Conservation (phyloP, 2,797 vertebrate genomes). For the Steatocranus sp. region DNA sequence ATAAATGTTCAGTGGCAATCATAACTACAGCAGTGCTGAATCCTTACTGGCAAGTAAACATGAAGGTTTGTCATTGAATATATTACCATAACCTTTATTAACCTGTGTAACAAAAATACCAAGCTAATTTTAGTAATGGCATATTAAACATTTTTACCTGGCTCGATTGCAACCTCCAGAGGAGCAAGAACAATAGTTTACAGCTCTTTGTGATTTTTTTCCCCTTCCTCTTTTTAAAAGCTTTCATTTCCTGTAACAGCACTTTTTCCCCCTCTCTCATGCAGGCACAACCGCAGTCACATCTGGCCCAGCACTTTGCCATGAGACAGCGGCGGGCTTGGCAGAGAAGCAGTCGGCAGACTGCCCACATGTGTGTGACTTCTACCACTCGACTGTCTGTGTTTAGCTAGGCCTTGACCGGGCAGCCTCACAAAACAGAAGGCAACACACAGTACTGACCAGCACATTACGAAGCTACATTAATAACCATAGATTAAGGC, state of each 20-base stretch:
- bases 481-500: constrained; percentile 29
- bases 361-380: constrained; percentile 74
- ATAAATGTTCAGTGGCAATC: neutral
- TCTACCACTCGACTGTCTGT: constrained; percentile 54
- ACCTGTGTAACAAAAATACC: constrained; percentile 43
- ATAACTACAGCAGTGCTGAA: neutral
- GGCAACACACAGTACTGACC: neutral
- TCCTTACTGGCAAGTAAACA: constrained; percentile 34
- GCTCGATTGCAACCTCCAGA: constrained; percentile 47
- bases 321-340: constrained; percentile 64
- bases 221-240: constrained; percentile 52
- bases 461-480: neutral
- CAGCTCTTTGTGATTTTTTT: constrained; percentile 26
- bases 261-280: constrained; percentile 63
- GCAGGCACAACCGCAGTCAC: constrained; percentile 75
- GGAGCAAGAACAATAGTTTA: constrained; percentile 56
- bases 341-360: constrained; percentile 68
- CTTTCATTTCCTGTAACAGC: constrained; percentile 74
- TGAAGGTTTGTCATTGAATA: constrained; percentile 31
- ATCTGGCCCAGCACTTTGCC: constrained; percentile 79
- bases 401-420: constrained; percentile 31
- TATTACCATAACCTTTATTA: constrained; percentile 13
- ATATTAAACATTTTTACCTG: constrained; percentile 63
- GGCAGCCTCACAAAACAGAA: constrained; percentile 34
- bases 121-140: constrained; percentile 51